Evolutionary conservation across 1,140 invertebrate species (phyloP).

Genomic region (Leptoteleia sp.): DNA sequence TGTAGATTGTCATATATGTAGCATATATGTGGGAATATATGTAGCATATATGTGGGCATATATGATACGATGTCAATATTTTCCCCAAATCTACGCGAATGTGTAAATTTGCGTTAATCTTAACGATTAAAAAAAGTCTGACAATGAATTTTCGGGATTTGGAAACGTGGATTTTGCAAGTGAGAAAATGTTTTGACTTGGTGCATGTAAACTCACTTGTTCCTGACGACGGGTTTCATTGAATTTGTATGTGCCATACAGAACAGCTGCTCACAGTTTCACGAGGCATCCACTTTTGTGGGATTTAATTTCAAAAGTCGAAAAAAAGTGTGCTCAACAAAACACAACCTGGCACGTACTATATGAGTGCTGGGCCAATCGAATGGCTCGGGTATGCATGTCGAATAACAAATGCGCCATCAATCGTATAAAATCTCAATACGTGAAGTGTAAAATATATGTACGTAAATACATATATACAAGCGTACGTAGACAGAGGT

Average conservation of each 20-base stretch:
- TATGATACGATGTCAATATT: too few relatives aligned
- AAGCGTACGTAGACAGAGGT: not conserved
- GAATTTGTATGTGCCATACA: constrained; percentile 42
- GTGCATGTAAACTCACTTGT: constrained; percentile 39
- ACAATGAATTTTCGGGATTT: constrained; percentile 4
- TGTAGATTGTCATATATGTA: too few relatives aligned
- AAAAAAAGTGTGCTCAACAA: constrained; percentile 34
- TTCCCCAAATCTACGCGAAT: too few relatives aligned
- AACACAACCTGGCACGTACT: constrained; percentile 48
- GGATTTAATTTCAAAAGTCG: constrained; percentile 47
- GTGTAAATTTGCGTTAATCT: too few relatives aligned
- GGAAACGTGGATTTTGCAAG: constrained; percentile 14
- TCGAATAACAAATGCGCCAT: constrained; percentile 57
- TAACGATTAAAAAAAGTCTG: too few relatives aligned
- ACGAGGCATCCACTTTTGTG: constrained; percentile 42
- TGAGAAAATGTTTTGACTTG: constrained; percentile 23
- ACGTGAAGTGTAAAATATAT: constrained; percentile 18
- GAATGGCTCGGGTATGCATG: constrained; percentile 45
- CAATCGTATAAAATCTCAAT: constrained; percentile 48
- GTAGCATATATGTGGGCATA: too few relatives aligned
- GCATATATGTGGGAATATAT: too few relatives aligned
- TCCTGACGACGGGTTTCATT: constrained; percentile 41
- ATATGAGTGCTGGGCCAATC: constrained; percentile 43
- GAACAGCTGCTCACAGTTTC: constrained; percentile 40
- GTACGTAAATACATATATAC: constrained; percentile 1